Conservation (phyloP, 2,113 vertebrate genomes). For the Ophthalmolycus amberensis region DNA sequence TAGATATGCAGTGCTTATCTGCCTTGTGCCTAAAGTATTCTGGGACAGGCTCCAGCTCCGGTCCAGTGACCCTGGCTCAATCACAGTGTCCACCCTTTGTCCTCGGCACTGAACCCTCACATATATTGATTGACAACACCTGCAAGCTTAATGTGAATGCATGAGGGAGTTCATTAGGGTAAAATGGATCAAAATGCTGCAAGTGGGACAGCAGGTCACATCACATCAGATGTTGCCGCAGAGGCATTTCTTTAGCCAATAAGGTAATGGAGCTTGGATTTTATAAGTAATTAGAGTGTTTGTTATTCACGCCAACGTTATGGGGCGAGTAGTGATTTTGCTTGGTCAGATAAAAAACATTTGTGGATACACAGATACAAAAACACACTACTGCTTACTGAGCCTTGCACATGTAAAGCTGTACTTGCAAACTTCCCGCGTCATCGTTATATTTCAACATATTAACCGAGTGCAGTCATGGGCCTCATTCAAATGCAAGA, state of each 20-base stretch:
- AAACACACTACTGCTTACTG: not conserved
- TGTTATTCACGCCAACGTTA: not conserved
- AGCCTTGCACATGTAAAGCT: not conserved
- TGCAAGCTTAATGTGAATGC: conserved; percentile 30
- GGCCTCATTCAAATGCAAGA: not conserved
- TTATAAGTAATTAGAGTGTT: not conserved
- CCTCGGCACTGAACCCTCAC: conserved; percentile 24
- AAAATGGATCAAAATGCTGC: conserved; percentile 6
- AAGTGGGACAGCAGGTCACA: not conserved
- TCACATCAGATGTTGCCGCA: not conserved
- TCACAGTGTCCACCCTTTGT: conserved; percentile 21
- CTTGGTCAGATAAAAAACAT: not conserved
- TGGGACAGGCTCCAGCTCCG: conserved; percentile 24
- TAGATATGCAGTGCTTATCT: not conserved
- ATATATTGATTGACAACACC: conserved; percentile 45
- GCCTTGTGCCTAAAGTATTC: conserved; percentile 3
- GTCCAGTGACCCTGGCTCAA: conserved; percentile 36
- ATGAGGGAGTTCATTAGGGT: not conserved
- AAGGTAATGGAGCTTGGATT: conserved; percentile 12
- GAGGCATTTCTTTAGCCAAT: not conserved
- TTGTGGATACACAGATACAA: not conserved
- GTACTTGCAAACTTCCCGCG: not conserved
- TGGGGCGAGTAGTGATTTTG: not conserved
- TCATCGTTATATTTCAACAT: not conserved
- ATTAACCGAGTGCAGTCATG: not conserved